Conservation (phyloP, 2,113 vertebrate species). For the Actinemys pallida region DNA sequence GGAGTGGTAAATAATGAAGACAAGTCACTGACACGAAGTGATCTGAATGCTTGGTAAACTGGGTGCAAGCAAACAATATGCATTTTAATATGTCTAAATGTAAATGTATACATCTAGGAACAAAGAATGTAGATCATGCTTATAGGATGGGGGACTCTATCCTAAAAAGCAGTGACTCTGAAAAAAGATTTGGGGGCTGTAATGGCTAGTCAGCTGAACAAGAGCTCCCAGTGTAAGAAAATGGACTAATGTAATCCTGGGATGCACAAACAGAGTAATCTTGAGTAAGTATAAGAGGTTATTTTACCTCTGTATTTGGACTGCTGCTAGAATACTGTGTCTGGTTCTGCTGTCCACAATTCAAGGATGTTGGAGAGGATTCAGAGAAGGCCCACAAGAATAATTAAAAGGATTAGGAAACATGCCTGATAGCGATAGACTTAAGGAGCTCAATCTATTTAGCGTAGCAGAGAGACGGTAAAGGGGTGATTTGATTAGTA, state of each 20-base stretch:
- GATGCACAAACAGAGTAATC: not conserved
- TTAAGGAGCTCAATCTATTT: not conserved
- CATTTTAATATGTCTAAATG: not conserved
- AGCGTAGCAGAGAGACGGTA: not conserved
- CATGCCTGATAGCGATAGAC: not conserved
- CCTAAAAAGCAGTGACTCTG: not conserved
- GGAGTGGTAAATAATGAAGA: too few species aligned
- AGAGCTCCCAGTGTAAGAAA: not conserved
- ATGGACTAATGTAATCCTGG: not conserved
- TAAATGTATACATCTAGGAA: not conserved
- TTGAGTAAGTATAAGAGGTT: not conserved
- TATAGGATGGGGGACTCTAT: not conserved
- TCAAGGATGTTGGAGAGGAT: not conserved
- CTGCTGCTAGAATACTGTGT: not conserved
- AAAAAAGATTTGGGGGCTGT: not conserved
- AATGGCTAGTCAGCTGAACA: not conserved
- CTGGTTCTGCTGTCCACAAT: not conserved
- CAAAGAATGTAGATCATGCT: not conserved
- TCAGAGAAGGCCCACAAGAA: not conserved
- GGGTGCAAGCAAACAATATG: not conserved
- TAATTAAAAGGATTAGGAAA: not conserved
- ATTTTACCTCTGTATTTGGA: not conserved
- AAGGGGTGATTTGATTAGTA: not conserved
- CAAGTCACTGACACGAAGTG: not conserved
- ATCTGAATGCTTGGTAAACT: not conserved